Base-by-base conservation (phyloP, 1,140 invertebrate genomes). In the Drosophila littoralis region DNA sequence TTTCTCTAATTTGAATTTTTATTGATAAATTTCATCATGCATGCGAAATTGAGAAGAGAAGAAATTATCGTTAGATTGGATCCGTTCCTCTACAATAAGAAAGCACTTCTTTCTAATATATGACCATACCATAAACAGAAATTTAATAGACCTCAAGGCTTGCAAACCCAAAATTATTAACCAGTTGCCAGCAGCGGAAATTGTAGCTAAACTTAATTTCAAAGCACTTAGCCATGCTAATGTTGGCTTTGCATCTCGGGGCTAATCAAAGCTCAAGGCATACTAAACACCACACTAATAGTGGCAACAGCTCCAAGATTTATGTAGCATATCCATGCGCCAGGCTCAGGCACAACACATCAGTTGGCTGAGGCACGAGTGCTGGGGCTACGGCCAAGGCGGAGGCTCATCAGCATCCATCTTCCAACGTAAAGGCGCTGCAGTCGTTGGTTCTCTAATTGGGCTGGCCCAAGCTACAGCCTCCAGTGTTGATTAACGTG, bases 391-490 rank as follows among this genome's bases (percentile, higher is more conserved):
- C 38, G 55, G 40, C 42, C 17, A 35, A 33, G 40, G 57, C 75
- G 46, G 61, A 55, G 83, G 63, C 83, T 88, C 84, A 88, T 88
- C 83, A 88, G 80, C 84, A 88, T 88, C 73, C 80, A 88, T 88
- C 83, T 86, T 86, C 67, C 72, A 76, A 74, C 79, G 79, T 79
- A 40, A 75, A 89, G 84, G 77, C 73, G 82, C 70, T 75, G 79
- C 75, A 73, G 66, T 75, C 79, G 69, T 76, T 79, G 78, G 65
- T 36, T 65, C 82, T 89, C 80, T 88, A 88, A 88, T 88, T 88
- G 83, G 83, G 69, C 76, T 52, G 50, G 72, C 42, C 61, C 75
- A 45, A 45, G 15, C 69, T 50, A 15, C 67, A 17, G 38, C 40
- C 68, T 71, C 73, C 84, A 68, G 69, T 76, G 64, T 89, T 88